Evolutionary conservation across 2,797 vertebrate genomes (phyloP), one percentile per base, ranked within the genome.

Genomic region (Sitta carolinensis): DNA sequence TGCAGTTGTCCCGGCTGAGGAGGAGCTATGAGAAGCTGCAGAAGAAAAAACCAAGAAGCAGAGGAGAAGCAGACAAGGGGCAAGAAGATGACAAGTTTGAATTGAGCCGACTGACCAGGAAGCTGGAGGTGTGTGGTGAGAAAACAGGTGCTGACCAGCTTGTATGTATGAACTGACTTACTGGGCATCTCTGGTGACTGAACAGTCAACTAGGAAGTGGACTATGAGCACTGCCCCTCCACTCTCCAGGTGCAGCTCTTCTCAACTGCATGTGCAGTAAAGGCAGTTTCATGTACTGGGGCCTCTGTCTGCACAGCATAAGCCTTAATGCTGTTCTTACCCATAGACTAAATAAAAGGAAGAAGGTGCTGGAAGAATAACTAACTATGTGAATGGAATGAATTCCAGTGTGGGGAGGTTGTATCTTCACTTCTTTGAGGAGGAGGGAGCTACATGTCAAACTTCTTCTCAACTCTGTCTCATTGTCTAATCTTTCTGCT

Each of bases 21-120:
- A 98, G 98, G 97, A 99, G 98, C 98, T 99, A 99, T 95, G 98
- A 98, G 96, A 99, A 99, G 95, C 98, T 99, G 75, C 99, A 99
- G 96, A 98, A 97, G 89, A 99, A 98, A 93, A 98, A 98, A 36
- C 55, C 98, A 30, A 98, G 98, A 89, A 90, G 84, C 48, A 97
- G 96, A 50, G 97, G 97, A 89, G 98, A 97, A 80, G 54, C 94
- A 43, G 98, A 89, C 93, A 97, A 96, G 88, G 97, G 96, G 30
- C 97, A 97, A 87, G 98, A 97, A 48, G 97, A 97, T 2, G 97
- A 98, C 48, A 91, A 91, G 10, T 98, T 97, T 68, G 99, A 99
- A 94, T 95, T 98, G 90, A 97, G 90, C 51, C 97, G 85, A 40
- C 97, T 99, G 89, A 98, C 95, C 76, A 97, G 97, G 80, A 98